These are phyloP conservation scores for Hippoglossus stenolepis DNA, from an alignment of 2,113 vertebrate genomes.

Conservation along the genomic window DNA sequence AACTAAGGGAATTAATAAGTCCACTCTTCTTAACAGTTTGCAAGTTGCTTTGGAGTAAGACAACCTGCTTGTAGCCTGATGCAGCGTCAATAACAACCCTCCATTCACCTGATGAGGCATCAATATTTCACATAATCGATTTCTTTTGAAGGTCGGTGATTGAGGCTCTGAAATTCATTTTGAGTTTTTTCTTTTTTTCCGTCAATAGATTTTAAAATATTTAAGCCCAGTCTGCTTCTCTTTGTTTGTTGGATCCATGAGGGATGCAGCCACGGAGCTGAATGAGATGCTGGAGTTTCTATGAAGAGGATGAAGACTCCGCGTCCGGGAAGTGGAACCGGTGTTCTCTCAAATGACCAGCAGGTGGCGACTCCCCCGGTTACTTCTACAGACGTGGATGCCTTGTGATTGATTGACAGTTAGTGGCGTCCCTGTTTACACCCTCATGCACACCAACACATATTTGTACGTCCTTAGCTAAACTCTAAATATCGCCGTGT, in stretches of 20 bases:
- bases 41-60: neutral
- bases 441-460: no score
- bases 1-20: neutral
- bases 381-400: no score
- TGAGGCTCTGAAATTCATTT: constrained; percentile 46
- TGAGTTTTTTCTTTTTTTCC: constrained; percentile 4
- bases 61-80: neutral
- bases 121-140: constrained; percentile 62
- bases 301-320: no score
- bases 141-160: constrained; percentile 62
- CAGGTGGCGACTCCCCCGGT: no score
- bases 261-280: neutral
- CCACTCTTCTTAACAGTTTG: neutral
- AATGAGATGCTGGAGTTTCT: neutral
- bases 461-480: no score
- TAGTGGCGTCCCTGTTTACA: no score
- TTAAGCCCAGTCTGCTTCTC: constrained; percentile 39
- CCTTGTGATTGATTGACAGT: no score
- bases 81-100: constrained; percentile 31
- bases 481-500: no score
- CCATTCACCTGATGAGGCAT: constrained; percentile 47
- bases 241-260: constrained; percentile 28
- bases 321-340: no score
- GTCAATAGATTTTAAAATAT: constrained; percentile 61
- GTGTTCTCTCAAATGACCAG: no score